Conservation (phyloP, 2,797 vertebrate genomes). For the Presbytis comata region DNA sequence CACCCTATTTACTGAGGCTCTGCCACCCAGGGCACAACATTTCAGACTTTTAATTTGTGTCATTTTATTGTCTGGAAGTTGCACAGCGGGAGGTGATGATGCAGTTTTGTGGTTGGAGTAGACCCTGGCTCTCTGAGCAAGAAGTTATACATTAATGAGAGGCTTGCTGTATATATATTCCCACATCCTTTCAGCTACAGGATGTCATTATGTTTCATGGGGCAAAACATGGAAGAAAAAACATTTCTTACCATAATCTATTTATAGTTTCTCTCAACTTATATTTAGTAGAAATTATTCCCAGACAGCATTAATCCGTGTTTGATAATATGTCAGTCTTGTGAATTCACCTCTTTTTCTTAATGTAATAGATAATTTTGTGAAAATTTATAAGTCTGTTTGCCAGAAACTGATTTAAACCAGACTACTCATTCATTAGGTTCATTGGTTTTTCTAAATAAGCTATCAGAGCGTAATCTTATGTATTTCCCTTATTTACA, state of each 20-base stretch:
- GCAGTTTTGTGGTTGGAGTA: background rate
- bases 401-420: conserved; percentile 42
- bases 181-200: background rate
- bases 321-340: conserved; percentile 1
- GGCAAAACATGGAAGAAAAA: background rate
- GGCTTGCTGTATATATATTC: too few species aligned
- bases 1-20: background rate
- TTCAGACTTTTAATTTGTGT: background rate
- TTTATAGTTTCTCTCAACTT: background rate
- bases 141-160: background rate
- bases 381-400: background rate
- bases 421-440: background rate
- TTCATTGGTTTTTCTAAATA: conserved; percentile 39
- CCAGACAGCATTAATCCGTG: background rate
- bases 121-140: background rate
- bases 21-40: background rate
- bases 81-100: background rate
- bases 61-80: background rate
- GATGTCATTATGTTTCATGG: background rate
- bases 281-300: background rate
- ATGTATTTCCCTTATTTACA: background rate
- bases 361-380: background rate
- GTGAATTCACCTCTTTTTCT: background rate
- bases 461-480: conserved; percentile 14
- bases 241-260: background rate